A percentile compares a stretch with the other conserved stretches of the same genome.
These are phyloP conservation scores for Drosophila leonis DNA, from an alignment of 2,888 invertebrate species.

Conservation along the genomic window DNA sequence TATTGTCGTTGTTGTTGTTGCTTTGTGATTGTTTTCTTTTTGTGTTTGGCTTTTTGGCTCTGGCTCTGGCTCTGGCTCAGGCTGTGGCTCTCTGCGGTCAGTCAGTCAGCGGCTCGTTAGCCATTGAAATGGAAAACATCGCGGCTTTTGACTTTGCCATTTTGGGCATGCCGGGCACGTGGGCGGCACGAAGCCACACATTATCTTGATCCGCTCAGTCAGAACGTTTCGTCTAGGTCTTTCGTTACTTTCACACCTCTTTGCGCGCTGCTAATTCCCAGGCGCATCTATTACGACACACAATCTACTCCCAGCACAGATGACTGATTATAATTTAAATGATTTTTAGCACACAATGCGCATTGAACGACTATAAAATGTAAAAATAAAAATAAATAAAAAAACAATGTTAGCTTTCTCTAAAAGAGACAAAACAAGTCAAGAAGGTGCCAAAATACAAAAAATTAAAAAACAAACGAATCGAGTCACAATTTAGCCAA, in stretches of 20 bases:
- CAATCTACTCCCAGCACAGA: constrained; percentile 7
- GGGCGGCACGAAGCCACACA: constrained; percentile 55
- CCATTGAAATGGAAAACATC: constrained; percentile 75
- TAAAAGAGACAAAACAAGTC: constrained; percentile 4
- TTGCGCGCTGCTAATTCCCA: background rate
- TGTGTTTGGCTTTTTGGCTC: constrained; percentile 37
- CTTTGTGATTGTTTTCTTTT: constrained; percentile 67
- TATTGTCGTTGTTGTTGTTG: constrained; percentile 44
- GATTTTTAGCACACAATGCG: constrained; percentile 57
- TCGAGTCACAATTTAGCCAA: constrained; percentile 29
- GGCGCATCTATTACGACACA: constrained; percentile 43
- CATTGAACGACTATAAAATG: constrained; percentile 11
- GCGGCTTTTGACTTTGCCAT: constrained; percentile 39
- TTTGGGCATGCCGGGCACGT: constrained; percentile 71
- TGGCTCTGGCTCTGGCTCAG: constrained; percentile 23
- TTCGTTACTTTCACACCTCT: constrained; percentile 44
- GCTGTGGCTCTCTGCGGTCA: constrained; percentile 47
- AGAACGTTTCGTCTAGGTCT: constrained; percentile 35
- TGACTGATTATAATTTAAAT: constrained; percentile 60
- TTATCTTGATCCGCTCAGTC: constrained; percentile 28
- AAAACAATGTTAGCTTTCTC: constrained; percentile 54
- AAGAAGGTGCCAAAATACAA: constrained; percentile 64
- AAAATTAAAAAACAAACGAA: constrained; percentile 27
- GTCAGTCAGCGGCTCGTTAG: constrained; percentile 23
- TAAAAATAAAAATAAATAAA: no score